Evolutionary conservation across 2,888 invertebrate species (phyloP), one percentile per base, ranked within the genome.

Genomic region (Omphaloscelis lunosa): DNA sequence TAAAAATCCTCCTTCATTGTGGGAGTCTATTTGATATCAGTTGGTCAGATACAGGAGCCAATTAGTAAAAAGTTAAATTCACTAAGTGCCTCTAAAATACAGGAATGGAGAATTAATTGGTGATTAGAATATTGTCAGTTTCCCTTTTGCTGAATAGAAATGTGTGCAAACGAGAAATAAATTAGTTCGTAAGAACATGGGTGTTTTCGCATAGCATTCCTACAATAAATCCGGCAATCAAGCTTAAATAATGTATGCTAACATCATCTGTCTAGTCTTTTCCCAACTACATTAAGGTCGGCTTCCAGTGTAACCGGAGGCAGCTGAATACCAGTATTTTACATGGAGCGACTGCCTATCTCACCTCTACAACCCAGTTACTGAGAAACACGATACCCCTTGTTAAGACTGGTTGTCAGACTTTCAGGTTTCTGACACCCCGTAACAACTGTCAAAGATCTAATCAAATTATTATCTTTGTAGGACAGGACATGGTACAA

Each of bases 61-160:
- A 51, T 41, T 39, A 48, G 17, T 9, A 23, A 45, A 29, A 45
- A 12, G 20, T 68, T 3, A 15, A 53, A 72, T 53, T 17, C 51
- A 45, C 2, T 29, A 41, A 53, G 7, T 69, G 9, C 6, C n/a
- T 20, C 12, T 20, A 15, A 39, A 20, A 27, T 51, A 39, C 11
- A 27, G 27, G 4, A 72, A 72, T 72, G 12, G 34, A 20, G 34
- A n/a, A 72, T 72, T 68, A 1, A 39, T 69, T 17, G 48, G 20
- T 39, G 34, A 48, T 69, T 27, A 27, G 15, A 48, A 48, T 72
- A 68, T 23, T 29, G 4, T 5, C 20, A 29, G 45, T 29, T 45
- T 5, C 29, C 12, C 20, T 65, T 27, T 4, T 17, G 17, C 3
- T 45, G 41, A 41, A 6, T 17, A 63, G n/a, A 8, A 63, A 62